phyloP scores from a whole-genome alignment of 2,113 vertebrate genomes.

The Parus major region DNA sequence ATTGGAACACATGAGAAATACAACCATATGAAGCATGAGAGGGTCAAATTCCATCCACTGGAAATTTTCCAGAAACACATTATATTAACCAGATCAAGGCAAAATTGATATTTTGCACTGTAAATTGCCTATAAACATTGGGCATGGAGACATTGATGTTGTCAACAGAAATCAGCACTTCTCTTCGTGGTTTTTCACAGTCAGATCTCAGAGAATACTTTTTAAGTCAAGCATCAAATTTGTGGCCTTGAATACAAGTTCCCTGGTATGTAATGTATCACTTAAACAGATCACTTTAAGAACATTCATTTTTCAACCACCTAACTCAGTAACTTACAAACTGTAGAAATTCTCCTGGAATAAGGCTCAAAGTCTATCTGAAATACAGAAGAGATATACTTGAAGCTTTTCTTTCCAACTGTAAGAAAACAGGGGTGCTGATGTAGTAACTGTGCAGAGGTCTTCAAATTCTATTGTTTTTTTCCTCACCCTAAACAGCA shows the following conservation, averaged over 20 bases:
- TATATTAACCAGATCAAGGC: neutral
- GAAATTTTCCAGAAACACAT: neutral
- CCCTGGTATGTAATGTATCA: neutral
- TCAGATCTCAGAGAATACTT: neutral
- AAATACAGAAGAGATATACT: neutral
- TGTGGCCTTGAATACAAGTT: neutral
- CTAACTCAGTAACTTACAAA: neutral
- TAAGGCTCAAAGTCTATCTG: neutral
- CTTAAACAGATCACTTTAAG: neutral
- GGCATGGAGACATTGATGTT: neutral
- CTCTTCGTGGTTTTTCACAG: neutral
- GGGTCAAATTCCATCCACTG: neutral
- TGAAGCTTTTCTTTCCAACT: neutral
- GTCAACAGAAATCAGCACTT: neutral
- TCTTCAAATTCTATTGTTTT: neutral
- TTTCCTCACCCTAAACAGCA: neutral
- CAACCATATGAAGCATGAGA: neutral
- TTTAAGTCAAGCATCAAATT: neutral
- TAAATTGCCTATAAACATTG: slow-evolving; percentile 5
- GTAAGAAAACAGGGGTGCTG: neutral
- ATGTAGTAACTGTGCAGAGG: neutral
- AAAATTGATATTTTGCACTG: neutral
- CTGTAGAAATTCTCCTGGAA: neutral
- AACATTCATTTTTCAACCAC: neutral
- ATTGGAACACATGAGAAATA: neutral